A percentile compares a stretch with the other conserved stretches of the same genome.
These are phyloP conservation scores for Siniperca undulata DNA, from an alignment of 2,797 vertebrate genomes.

Conservation along the genomic window DNA sequence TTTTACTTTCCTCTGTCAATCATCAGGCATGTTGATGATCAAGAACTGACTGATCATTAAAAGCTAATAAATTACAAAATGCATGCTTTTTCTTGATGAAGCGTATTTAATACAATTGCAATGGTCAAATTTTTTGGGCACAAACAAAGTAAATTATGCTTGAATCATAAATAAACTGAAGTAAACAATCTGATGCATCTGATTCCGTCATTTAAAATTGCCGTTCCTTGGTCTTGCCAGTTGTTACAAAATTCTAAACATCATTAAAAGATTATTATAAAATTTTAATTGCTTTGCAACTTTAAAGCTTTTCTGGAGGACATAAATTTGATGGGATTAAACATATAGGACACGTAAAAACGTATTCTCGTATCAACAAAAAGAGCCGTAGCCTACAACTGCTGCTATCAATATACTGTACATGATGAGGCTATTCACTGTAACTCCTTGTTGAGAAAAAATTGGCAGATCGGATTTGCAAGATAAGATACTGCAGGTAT, in stretches of 20 bases:
- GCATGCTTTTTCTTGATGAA: not conserved
- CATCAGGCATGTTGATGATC: not conserved
- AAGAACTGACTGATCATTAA: not conserved
- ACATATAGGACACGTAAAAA: not conserved
- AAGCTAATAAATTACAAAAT: not conserved
- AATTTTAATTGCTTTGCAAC: not conserved
- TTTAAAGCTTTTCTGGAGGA: not conserved
- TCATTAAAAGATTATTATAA: too few relatives aligned
- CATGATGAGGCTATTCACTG: too few relatives aligned
- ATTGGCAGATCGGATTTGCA: too few relatives aligned
- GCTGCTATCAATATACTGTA: not conserved
- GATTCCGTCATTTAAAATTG: not conserved
- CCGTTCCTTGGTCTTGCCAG: too few relatives aligned
- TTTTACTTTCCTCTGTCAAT: not conserved
- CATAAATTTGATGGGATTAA: not conserved
- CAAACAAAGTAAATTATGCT: not conserved
- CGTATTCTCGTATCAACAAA: not conserved
- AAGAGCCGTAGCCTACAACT: too few relatives aligned
- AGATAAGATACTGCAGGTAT: not conserved
- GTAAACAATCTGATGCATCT: not conserved
- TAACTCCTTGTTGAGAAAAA: too few relatives aligned
- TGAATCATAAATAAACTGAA: not conserved
- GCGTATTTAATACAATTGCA: not conserved
- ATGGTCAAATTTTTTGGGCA: too few relatives aligned
- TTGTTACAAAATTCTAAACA: too few relatives aligned